Conservation (phyloP, 2,113 vertebrate species). For the Chloropsis cyanopogon region DNA sequence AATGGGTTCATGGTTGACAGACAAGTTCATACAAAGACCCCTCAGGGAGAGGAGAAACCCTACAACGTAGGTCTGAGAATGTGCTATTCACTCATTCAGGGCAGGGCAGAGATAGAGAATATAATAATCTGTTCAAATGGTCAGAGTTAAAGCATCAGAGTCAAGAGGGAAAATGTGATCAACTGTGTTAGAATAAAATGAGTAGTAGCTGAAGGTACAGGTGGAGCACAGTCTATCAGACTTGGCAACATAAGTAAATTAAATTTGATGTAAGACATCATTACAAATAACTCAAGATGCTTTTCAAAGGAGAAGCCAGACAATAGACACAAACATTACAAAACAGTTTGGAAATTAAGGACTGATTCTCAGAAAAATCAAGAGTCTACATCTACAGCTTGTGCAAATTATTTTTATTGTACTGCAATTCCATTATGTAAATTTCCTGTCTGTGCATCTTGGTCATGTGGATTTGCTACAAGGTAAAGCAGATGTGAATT, state of each 20-base stretch:
- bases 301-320: not conserved
- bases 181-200: not conserved
- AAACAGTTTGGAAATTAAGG: not conserved
- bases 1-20: not conserved
- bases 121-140: not conserved
- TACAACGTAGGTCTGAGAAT: not conserved
- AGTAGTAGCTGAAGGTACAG: not conserved
- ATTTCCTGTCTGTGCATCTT: not conserved
- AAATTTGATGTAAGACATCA: not conserved
- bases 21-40: not conserved
- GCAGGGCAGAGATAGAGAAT: not conserved
- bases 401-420: not conserved
- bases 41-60: not conserved
- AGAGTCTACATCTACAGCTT: not conserved
- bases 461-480: not conserved
- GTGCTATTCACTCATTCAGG: not conserved
- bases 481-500: not conserved
- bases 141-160: not conserved
- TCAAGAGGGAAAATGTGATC: not conserved
- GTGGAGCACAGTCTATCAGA: not conserved
- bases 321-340: not conserved
- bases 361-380: not conserved
- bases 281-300: not conserved
- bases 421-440: not conserved
- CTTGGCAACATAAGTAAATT: not conserved